phyloP scores from a whole-genome alignment of 1,140 invertebrate genomes.

The Drosophila fuyamai region DNA sequence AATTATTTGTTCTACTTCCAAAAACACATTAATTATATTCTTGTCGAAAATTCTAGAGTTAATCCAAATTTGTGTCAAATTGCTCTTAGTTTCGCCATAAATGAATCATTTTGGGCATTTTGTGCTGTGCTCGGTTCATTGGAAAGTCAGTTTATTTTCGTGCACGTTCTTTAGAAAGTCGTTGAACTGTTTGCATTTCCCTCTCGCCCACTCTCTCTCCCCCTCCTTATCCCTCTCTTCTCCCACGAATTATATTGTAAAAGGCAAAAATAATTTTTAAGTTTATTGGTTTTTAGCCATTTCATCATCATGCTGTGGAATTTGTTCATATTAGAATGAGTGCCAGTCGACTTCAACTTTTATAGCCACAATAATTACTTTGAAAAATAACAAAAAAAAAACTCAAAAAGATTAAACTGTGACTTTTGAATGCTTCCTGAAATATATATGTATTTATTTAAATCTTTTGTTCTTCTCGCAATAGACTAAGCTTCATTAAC shows the following conservation, averaged over 20 bases:
- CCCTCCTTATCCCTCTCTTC: slow-evolving; percentile 1
- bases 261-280: slow-evolving; percentile 28
- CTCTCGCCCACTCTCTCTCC: slow-evolving; percentile 12
- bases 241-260: slow-evolving; percentile 23
- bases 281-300: slow-evolving; percentile 48
- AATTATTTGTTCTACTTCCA: too few species aligned
- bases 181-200: slow-evolving; percentile 41
- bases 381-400: not conserved
- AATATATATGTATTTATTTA: not conserved
- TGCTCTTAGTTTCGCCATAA: slow-evolving; percentile 38
- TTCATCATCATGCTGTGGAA: slow-evolving; percentile 33
- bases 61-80: slow-evolving; percentile 27
- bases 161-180: slow-evolving; percentile 53
- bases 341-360: not conserved
- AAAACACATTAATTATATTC: not conserved
- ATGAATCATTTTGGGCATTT: slow-evolving; percentile 44
- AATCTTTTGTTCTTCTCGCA: slow-evolving; percentile 2
- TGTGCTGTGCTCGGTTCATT: slow-evolving; percentile 43
- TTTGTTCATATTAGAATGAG: slow-evolving; percentile 18
- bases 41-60: not conserved
- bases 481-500: not conserved
- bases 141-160: slow-evolving; percentile 53
- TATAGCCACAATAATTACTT: slow-evolving; percentile 21
- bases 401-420: not conserved
- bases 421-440: not conserved